phyloP scores from a whole-genome alignment of 2,797 vertebrate species.

The Argentina silus region DNA sequence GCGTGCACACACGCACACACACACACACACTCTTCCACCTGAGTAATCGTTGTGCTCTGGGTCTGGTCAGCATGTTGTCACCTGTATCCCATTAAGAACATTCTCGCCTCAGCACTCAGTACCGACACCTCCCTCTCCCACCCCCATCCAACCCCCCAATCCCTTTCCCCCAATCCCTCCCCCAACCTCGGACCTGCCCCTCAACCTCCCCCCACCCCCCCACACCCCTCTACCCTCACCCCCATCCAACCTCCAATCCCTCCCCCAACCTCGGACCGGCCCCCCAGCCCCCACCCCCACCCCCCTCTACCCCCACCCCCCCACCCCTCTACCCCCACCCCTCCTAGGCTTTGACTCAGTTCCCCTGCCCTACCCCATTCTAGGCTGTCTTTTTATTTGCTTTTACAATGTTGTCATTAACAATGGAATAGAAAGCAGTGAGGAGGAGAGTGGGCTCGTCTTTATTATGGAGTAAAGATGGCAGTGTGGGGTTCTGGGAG shows the following conservation, averaged over 20 bases:
- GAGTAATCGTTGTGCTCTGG: constrained; percentile 74
- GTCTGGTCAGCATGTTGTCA: constrained; percentile 81
- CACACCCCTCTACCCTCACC: constrained; percentile 32
- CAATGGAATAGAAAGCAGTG: constrained; percentile 22
- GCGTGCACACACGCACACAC: constrained; percentile 20
- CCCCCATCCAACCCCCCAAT: constrained; percentile 3
- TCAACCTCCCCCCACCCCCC: constrained; percentile 16
- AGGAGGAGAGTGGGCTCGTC: neutral
- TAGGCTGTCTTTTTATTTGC: constrained; percentile 32
- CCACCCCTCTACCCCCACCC: constrained; percentile 10
- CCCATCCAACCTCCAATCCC: constrained; percentile 8
- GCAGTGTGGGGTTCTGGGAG: neutral
- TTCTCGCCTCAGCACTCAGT: constrained; percentile 73
- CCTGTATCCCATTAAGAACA: constrained; percentile 80
- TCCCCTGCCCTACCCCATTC: constrained; percentile 27
- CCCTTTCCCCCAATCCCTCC: constrained; percentile 17
- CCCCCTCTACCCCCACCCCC: constrained; percentile 1
- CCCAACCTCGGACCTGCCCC: constrained; percentile 50
- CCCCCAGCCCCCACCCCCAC: constrained; percentile 39
- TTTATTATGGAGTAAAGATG: neutral
- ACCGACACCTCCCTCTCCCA: constrained; percentile 26
- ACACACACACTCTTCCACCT: constrained; percentile 52
- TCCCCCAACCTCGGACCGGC: constrained; percentile 46
- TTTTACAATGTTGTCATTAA: constrained; percentile 30
- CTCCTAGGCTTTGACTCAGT: constrained; percentile 46